Base-by-base conservation (phyloP, 2,797 vertebrate genomes). In the Hippocampus kuda region DNA sequence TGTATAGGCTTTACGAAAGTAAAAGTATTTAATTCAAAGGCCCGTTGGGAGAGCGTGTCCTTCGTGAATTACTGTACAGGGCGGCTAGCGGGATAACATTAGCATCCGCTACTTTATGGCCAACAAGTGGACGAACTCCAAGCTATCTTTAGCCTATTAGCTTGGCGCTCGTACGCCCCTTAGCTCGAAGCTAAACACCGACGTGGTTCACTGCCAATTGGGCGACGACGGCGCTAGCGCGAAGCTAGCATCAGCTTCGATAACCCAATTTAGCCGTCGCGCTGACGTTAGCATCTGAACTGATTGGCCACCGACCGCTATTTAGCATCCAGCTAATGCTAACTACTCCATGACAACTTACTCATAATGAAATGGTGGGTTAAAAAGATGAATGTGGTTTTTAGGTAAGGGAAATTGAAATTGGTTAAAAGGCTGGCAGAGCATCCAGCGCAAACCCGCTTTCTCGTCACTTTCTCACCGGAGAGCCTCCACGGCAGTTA, bases 151-250 rank as follows among this genome's bases (percentile, higher is more conserved):
- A 30, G 60, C 30, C 18, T 53, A 5, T 53, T 53, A n/a, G 22
- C 51, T 53, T 18, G 57, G 27, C 15, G 62, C 22, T 10, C 10
- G 22, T 66, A 71, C 78, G 81, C 72, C 79, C 80, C 82, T 81
- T 85, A 87, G 75, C 76, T 65, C 27, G 18, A 34, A n/a, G 16
- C 61, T 13, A 63, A 63, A 10, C 73, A 67, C 84, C 84, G 75
- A 80, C 9, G 20, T 22, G 49, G 72, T 56, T 1, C 66, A 72
- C 70, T 70, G 38, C 72, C 42, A 44, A 44, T 79, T 73, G 68
- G 72, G 78, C 79, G 83, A 85, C 83, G 77, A 87, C 79, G 83
- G 77, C 81, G 83, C 79, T 85, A 85, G 75, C 76, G 44, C 16
- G 30, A 41, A n/a, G 16, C 61, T 13, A 63, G 42, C 38, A 5